Base-by-base conservation (phyloP, 2,797 vertebrate genomes). In the Cuniculus paca region DNA sequence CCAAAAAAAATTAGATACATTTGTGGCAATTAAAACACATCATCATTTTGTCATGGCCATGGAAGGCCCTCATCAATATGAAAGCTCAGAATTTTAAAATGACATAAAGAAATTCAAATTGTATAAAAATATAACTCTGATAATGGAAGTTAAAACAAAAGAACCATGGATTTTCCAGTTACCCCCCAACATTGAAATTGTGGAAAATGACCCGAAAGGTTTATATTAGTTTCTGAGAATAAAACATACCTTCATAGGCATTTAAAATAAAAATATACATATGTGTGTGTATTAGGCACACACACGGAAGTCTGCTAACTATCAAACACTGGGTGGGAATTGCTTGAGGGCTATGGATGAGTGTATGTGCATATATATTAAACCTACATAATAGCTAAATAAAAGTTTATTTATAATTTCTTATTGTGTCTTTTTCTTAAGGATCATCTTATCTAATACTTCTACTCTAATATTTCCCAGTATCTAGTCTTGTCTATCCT, bases 51-150 rank as follows among this genome's bases (percentile, higher is more conserved):
- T 54, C 13, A 34, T 61, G 48, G 42, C 31, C 79, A 75, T 17
- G 34, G 72, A 79, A 16, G 92, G 20, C 9, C 3, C 31, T 74
- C 84, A 31, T 91, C 26, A 87, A 86, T 94, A 28, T 86, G 77
- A 92, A 70, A 91, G 39, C 42, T 92, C 52, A 92, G 13, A 75
- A 65, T 91, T 96, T 94, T 42, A 81, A 94, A 90, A 58, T 65
- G 36, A 90, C 96, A 83, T 58, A 48, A 78, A 72, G 9, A 90
- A 92, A 45, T 75, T 19, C 26, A 56, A 88, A 86, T 16, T 79
- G 10, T 84, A 90, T 86, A 91, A 70, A 90, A 85, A 93, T 68
- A 34, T 24, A 95, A 45, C 12, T 88, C 9, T 89, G 42, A 63
- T 20, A 50, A 16, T 5, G 1, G 80, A 78, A 2, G 8, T 61